Conservation (phyloP, 2,888 invertebrate genomes). For the Meandrusa payeni region DNA sequence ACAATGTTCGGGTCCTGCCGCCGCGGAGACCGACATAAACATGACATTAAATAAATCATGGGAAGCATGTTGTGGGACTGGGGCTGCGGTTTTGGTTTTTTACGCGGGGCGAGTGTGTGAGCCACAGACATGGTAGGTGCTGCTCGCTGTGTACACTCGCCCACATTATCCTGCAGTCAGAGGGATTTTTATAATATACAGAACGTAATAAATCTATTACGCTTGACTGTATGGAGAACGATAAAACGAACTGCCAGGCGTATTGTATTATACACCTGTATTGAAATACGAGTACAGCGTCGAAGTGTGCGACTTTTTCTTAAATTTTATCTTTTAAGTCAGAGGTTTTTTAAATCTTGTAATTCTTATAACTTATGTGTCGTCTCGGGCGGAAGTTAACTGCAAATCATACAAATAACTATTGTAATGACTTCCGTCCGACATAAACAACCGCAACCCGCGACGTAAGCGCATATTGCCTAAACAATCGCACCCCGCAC, state of each 20-base stretch:
- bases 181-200: too few relatives aligned
- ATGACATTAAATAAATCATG: slow-evolving; percentile 73
- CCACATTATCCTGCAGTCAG: too few relatives aligned
- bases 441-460: slow-evolving; percentile 26
- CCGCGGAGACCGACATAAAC: slow-evolving; percentile 53
- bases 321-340: too few relatives aligned
- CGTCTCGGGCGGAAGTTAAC: slow-evolving; percentile 23
- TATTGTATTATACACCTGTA: too few relatives aligned
- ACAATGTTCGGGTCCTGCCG: slow-evolving; percentile 58
- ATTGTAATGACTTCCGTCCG: slow-evolving; percentile 28
- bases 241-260: too few relatives aligned
- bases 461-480: not conserved
- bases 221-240: not conserved
- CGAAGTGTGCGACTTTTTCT: too few relatives aligned
- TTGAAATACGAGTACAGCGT: too few relatives aligned
- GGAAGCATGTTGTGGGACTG: slow-evolving; percentile 58
- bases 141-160: slow-evolving; percentile 6
- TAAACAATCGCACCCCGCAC: slow-evolving; percentile 24
- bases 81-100: slow-evolving; percentile 27
- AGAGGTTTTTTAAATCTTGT: too few relatives aligned
- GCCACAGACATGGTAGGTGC: slow-evolving; percentile 12
- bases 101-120: slow-evolving; percentile 7
- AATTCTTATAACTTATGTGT: too few relatives aligned
- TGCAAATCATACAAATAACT: slow-evolving; percentile 30
- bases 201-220: slow-evolving; percentile 4